Evolutionary conservation across 1,140 invertebrate genomes (phyloP).

Genomic region (Contarinia nasturtii): DNA sequence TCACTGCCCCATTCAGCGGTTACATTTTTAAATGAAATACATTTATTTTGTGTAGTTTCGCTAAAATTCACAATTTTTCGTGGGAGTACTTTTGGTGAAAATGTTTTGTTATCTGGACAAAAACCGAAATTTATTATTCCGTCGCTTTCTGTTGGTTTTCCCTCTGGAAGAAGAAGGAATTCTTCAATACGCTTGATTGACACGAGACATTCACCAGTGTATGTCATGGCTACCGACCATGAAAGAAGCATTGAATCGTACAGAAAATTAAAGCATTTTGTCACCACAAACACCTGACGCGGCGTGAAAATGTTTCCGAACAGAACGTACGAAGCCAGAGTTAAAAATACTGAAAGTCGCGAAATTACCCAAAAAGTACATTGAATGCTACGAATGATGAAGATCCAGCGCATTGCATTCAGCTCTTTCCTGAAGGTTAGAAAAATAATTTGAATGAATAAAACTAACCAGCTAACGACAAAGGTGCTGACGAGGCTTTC

Average conservation of each 20-base stretch:
- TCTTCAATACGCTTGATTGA: constrained; percentile 42
- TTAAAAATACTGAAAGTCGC: constrained; percentile 51
- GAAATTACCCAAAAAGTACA: constrained; percentile 29
- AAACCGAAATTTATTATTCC: constrained; percentile 18
- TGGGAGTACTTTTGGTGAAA: background rate
- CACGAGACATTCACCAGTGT: constrained; percentile 26
- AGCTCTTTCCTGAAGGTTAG: constrained; percentile 32
- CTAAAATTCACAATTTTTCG: background rate
- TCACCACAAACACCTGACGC: constrained; percentile 48
- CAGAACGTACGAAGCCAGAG: constrained; percentile 47
- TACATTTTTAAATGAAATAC: background rate
- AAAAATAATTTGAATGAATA: background rate
- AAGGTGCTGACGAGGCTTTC: no score
- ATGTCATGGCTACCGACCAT: constrained; percentile 38
- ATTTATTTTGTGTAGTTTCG: background rate
- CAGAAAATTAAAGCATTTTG: constrained; percentile 43
- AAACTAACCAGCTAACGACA: background rate
- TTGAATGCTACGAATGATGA: background rate
- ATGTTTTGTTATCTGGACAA: background rate
- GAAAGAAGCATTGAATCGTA: constrained; percentile 45
- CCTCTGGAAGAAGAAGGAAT: constrained; percentile 16
- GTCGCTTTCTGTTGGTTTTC: constrained; percentile 5
- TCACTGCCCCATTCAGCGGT: constrained; percentile 10
- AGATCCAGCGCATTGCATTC: constrained; percentile 26
- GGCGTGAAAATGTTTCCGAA: constrained; percentile 40